Base-by-base conservation (phyloP, 2,888 invertebrate genomes). In the Drosophila acutilabella region DNA sequence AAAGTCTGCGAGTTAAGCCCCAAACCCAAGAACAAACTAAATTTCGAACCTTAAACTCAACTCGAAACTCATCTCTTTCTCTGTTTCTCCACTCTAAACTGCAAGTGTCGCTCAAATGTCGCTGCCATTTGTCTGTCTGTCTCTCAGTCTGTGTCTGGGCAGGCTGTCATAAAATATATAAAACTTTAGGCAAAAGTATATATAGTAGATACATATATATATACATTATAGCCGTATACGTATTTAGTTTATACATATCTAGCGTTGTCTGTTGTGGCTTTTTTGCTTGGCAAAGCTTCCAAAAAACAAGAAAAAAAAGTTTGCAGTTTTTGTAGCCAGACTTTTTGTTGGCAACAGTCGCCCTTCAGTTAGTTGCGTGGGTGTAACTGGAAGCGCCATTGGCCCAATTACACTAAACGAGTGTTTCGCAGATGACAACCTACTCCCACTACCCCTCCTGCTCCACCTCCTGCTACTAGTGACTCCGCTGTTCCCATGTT, bases 341-440 rank as follows among this genome's bases (percentile, higher is more conserved):
- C 71, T 79, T 72, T 71, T 72, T 81, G 73, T 72, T 80, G 80
- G 74, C 80, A 71, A 67, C 78, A 71, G 71, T 72, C 69, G 66
- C 56, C 57, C 41, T 52, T 18, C 54, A 41, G 73, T 56, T 85
- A 76, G 80, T 72, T 81, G 84, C 76, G 75, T 78, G 87, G 74
- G 84, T 78, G 80, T 80, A 69, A 71, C 80, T 74, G 58, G 75
- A 65, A 84, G 79, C 78, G 82, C 85, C 85, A 86, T 88, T 86
- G 85, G 85, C 88, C 88, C 85, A 88, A 86, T 86, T 86, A 85
- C 82, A 85, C 79, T 82, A 81, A 88, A 82, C 82, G 88, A 86
- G 79, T 85, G 88, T 86, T 85, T 88, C 84, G 80, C 82, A 82
- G 85, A 69, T 77, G 75, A 76, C 75, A 75, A 61, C 13, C 56